Evolutionary conservation across 2,888 invertebrate genomes (phyloP), one percentile per base, ranked within the genome.

Genomic region (Caradrina clavipalpis): DNA sequence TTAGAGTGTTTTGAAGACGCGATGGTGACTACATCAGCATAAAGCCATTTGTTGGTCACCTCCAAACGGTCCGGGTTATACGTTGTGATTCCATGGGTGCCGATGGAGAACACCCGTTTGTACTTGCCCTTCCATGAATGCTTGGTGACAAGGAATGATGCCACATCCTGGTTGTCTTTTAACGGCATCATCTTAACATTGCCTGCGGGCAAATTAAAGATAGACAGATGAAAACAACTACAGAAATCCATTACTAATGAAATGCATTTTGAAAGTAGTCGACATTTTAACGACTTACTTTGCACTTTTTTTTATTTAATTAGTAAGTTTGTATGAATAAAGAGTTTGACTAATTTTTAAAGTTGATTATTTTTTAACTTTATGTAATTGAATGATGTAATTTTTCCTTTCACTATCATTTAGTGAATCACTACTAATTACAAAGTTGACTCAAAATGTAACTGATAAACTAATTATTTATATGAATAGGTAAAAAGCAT

Each of bases 101-200:
- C 99, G 88, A 99, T 97, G 11, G 99, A 99, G 92, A 99, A 98
- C 88, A 99, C 98, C 86, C 99, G 97, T 93, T 99, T 99, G 95
- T 99, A 99, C 98, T 98, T 99, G 92, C 99, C 99, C 94, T 99
- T 99, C 99, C 99, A 99, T 35, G 98, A 99, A 93, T 99, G 99
- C 96, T 99, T 99, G 47, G 98, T 99, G 90, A 99, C 99, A 90
- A 99, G 97, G 96, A 99, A 99, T 91, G 99, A 99, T 82, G 99
- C 98, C 91, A 99, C 97, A 97, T 99, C 99, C 90, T 98, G 97
- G 96, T 99, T 99, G 95, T 99, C 99, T 96, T 98, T 98, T 91
- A 98, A 96, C 84, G 97, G 97, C 96, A 97, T 97, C 97, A 97
- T 98, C 93, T 97, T 97, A 90, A 93, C 97, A 97, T 97, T 85